Evolutionary conservation across 2,888 invertebrate genomes (phyloP).

Genomic region (Laothoe populi): DNA sequence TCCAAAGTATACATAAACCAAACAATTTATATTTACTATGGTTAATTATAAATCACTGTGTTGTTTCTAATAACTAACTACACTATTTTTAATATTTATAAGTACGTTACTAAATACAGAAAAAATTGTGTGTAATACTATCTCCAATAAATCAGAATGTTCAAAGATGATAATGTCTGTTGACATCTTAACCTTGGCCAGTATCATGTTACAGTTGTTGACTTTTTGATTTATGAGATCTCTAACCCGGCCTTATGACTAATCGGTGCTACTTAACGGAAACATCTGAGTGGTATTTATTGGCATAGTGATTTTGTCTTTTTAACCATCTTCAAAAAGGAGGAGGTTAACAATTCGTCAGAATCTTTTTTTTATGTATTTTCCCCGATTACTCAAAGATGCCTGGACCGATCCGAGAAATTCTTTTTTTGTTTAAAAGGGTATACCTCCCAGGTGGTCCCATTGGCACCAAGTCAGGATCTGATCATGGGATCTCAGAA

Average conservation of each 20-base stretch:
- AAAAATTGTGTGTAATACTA: conserved; percentile 19
- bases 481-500: too few species aligned
- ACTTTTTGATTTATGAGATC: conserved; percentile 29
- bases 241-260: conserved; percentile 1
- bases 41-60: background rate
- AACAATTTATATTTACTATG: conserved; percentile 1
- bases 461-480: too few species aligned
- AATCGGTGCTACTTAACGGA: conserved; percentile 11
- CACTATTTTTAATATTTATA: too few species aligned
- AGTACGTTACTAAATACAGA: too few species aligned
- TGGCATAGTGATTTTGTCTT: background rate
- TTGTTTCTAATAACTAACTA: background rate
- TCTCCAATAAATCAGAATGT: conserved; percentile 22
- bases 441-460: too few species aligned
- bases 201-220: conserved; percentile 35
- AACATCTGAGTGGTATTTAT: background rate
- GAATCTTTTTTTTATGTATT: too few species aligned
- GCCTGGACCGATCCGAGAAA: too few species aligned
- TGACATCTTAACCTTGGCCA: conserved; percentile 30
- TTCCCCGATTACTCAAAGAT: too few species aligned
- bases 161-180: conserved; percentile 23
- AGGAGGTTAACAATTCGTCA: too few species aligned
- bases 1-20: too few species aligned
- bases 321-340: too few species aligned
- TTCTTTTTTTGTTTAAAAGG: too few species aligned